Evolutionary conservation across 1,140 invertebrate species (phyloP), one percentile per base, ranked within the genome.

Genomic region (Drosophila nebulosa): DNA sequence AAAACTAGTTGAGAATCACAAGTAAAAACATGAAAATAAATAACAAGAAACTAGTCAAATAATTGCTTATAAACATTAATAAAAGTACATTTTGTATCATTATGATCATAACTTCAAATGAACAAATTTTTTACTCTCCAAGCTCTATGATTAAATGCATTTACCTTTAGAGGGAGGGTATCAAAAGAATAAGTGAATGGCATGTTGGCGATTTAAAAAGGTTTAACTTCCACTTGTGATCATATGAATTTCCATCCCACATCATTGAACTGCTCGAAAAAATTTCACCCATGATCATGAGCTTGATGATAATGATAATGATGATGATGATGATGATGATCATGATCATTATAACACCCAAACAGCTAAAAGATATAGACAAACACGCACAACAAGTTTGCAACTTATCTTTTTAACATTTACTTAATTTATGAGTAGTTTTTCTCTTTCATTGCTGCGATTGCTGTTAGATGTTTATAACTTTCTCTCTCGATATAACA

Each of bases 391-490:
- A 58, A 58, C 56, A 58, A 58, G 56, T 58, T 58, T 58, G 56
- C 35, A 26, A 39, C 21, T 60, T 60, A 60, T 60, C 58, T 60
- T 42, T 60, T 60, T 42, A 60, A 55, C 52, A 55, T 55, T 55
- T 55, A 27, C 39, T 60, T 42, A 46, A 60, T 60, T 60, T 39
- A 24, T 55, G 52, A 27, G 52, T 55, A 55, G 26, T 55, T 30
- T 55, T 55, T 55, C 30, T 58, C 30, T 58, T 58, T 58, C 56
- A 36, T 21, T 58, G 30, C 56, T 58, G 30, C 56, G 30, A 39
- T 58, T 46, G 36, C 58, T 60, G 58, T 60, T 60, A 60, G 36
- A 60, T 60, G 36, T 46, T 60, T 60, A 42, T 42, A 60, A 42
- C 36, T 60, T 60, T 39, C 58, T 46, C 39, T 46, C 39, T 46